A percentile compares a stretch with the other conserved stretches of the same genome.
Conservation (phyloP, 1,140 invertebrate genomes). For the Ctenoplectra terminalis region DNA sequence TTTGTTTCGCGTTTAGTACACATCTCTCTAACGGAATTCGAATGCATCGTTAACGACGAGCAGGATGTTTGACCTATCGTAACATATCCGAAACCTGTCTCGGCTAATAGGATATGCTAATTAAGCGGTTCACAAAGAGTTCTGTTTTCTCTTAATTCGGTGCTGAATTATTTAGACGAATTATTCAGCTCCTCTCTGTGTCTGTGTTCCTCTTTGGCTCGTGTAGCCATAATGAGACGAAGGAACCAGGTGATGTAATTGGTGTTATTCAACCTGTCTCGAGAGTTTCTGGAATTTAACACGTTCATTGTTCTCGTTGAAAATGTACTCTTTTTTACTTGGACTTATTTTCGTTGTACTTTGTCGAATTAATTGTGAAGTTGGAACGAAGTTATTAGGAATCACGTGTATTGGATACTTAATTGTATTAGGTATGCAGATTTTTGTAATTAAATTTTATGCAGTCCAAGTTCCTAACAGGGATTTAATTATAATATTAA, state of each 20-base stretch:
- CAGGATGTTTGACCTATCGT: slow-evolving; percentile 40
- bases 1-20: not conserved
- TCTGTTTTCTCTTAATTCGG: not conserved
- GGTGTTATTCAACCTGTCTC: not conserved
- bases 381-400: too few species aligned
- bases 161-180: not conserved
- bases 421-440: too few species aligned
- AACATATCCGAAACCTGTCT: slow-evolving; percentile 34
- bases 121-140: not conserved
- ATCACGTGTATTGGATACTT: too few species aligned
- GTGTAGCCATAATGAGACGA: not conserved
- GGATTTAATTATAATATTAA: too few species aligned
- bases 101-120: slow-evolving; percentile 32
- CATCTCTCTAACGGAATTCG: not conserved
- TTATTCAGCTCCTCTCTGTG: not conserved
- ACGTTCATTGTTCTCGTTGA: not conserved
- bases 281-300: not conserved
- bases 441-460: too few species aligned
- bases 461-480: too few species aligned
- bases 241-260: not conserved
- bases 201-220: not conserved
- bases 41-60: slow-evolving; percentile 22
- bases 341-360: not conserved
- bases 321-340: not conserved
- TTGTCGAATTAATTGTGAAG: too few species aligned